Conservation (phyloP, 1,140 invertebrate genomes). For the Zaprionus ghesquierei region DNA sequence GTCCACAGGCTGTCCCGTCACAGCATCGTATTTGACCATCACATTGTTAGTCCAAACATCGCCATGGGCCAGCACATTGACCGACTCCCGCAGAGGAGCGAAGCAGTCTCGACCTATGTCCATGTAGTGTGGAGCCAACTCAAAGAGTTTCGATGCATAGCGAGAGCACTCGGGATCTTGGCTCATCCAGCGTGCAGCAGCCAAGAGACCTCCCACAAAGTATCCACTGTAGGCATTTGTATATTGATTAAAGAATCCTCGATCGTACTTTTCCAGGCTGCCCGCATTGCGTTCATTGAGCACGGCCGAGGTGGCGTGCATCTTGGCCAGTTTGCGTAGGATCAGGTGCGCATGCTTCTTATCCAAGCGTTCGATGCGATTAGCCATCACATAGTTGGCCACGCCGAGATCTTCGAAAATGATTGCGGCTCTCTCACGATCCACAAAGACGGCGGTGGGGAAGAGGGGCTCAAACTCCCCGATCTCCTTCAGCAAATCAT, state of each 20-base stretch:
- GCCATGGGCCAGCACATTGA: conserved; percentile 87
- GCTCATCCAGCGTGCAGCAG: conserved; percentile 63
- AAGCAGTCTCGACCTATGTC: conserved; percentile 71
- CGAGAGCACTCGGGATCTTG: conserved; percentile 46
- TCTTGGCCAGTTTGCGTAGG: conserved; percentile 84
- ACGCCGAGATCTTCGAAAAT: conserved; percentile 74
- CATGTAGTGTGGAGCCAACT: conserved; percentile 69
- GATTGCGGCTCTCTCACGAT: conserved; percentile 60
- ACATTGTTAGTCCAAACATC: conserved; percentile 88
- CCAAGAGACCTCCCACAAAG: conserved; percentile 64
- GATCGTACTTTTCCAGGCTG: conserved; percentile 61
- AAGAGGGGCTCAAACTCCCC: conserved; percentile 63
- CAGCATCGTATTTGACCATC: conserved; percentile 85
- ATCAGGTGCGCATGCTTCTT: conserved; percentile 84
- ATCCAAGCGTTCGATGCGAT: conserved; percentile 84
- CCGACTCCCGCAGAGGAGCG: conserved; percentile 81
- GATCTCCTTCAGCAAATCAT: conserved; percentile 53
- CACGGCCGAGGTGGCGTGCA: conserved; percentile 84
- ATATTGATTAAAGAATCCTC: conserved; percentile 74
- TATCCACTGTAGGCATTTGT: conserved; percentile 71
- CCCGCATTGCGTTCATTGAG: conserved; percentile 64
- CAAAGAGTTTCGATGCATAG: conserved; percentile 66
- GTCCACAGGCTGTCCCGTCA: conserved; percentile 82
- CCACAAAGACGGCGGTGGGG: conserved; percentile 63
- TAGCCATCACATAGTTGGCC: conserved; percentile 82